Percentiles rank a stretch among this genome's conserved stretches.
Conservation (phyloP, 2,113 vertebrate genomes). For the Athene cunicularia region DNA sequence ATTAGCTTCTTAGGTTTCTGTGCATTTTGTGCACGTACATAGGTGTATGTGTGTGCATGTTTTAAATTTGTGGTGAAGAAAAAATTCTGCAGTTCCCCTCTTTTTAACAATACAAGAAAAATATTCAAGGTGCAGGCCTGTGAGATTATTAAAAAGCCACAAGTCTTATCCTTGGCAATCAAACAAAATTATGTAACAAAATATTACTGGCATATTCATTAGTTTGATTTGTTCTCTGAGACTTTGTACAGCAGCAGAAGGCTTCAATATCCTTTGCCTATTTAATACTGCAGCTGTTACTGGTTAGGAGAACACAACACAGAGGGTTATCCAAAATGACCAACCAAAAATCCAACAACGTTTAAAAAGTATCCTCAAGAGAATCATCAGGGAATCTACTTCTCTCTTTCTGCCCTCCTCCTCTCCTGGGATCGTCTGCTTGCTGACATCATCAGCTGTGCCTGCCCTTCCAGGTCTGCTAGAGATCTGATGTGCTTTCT, state of each 20-base stretch:
- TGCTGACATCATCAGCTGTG: not conserved
- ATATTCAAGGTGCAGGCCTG: not conserved
- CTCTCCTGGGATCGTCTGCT: not conserved
- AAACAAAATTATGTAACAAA: not conserved
- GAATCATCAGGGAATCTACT: not conserved
- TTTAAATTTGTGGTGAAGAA: not conserved
- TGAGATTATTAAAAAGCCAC: not conserved
- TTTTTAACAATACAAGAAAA: not conserved
- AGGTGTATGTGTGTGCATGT: not conserved
- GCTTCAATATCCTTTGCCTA: not conserved
- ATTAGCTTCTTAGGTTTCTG: not conserved
- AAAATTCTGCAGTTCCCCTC: not conserved
- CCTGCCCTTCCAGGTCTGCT: not conserved
- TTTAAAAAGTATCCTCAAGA: not conserved
- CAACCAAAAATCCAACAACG: not conserved
- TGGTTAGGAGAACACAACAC: not conserved
- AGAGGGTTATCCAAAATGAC: not conserved
- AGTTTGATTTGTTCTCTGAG: not conserved
- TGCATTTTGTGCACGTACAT: not conserved
- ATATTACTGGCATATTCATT: not conserved
- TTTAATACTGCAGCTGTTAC: not conserved
- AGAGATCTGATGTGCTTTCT: not conserved
- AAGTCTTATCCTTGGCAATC: not conserved
- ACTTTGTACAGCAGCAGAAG: not conserved
- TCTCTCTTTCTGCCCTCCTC: not conserved